phyloP scores from a whole-genome alignment of 2,797 vertebrate species.

The Syndactyla subalaris region DNA sequence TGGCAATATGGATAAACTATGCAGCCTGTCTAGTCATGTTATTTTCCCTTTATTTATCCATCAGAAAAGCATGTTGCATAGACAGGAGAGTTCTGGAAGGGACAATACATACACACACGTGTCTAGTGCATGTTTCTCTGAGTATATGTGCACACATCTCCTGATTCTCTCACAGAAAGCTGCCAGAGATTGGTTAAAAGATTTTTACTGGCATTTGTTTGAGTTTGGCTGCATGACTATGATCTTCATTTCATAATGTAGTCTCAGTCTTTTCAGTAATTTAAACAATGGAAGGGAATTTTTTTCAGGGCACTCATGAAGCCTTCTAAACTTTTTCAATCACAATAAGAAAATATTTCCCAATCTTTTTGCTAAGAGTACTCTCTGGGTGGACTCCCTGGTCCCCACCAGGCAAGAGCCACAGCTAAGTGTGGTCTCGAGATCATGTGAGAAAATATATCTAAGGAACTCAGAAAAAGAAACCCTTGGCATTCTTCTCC shows the following conservation, averaged over 20 bases:
- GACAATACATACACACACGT: accelerated
- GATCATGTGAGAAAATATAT: neutral
- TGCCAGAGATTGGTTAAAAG: neutral
- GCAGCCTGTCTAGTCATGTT: neutral
- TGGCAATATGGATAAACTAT: neutral
- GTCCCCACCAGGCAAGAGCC: neutral
- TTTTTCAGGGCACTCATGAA: neutral
- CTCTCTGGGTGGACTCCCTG: neutral
- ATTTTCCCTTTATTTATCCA: neutral
- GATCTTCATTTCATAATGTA: neutral
- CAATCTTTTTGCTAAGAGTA: neutral
- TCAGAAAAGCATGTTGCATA: neutral
- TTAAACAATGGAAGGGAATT: neutral
- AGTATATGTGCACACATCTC: neutral
- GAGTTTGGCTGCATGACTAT: neutral
- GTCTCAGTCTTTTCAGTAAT: neutral
- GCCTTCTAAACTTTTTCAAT: neutral
- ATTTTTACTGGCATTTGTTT: neutral
- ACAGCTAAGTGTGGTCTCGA: neutral
- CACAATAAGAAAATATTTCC: neutral
- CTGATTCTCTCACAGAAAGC: neutral
- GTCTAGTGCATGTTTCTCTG: neutral
- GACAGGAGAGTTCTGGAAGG: neutral
- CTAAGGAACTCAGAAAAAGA: neutral
- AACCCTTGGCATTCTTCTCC: neutral